Evolutionary conservation across 2,888 invertebrate genomes (phyloP).

Genomic region (Cylloceria caligata): DNA sequence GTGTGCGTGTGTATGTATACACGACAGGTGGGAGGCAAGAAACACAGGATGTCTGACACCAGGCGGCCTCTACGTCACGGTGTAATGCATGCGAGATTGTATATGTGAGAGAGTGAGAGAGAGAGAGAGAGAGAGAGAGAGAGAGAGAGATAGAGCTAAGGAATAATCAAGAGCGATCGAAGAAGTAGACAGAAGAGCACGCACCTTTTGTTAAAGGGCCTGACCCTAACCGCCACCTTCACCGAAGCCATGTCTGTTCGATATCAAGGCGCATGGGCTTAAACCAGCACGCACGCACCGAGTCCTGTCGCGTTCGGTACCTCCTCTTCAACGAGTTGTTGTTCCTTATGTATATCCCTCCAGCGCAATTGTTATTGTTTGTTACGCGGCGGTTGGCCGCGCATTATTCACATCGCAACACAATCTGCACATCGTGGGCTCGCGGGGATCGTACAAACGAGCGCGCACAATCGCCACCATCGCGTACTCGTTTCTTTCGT

Average conservation of each 20-base stretch:
- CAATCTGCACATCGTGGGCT: conserved; percentile 56
- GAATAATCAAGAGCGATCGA: neutral
- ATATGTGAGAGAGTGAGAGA: neutral
- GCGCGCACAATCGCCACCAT: conserved; percentile 60
- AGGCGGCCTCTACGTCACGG: conserved; percentile 45
- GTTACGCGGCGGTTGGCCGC: conserved; percentile 52
- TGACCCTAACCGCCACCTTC: conserved; percentile 95
- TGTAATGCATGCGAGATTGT: neutral
- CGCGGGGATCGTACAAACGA: conserved; percentile 57
- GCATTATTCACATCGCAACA: conserved; percentile 52
- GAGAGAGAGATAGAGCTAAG: conserved; percentile 1
- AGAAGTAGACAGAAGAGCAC: conserved; percentile 31
- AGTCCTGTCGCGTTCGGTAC: neutral
- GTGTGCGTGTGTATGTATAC: conserved; percentile 10
- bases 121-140: conserved; percentile 2
- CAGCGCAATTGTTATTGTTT: conserved; percentile 33
- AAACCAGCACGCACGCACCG: conserved; percentile 40
- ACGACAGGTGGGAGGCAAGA: conserved; percentile 62
- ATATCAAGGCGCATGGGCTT: conserved; percentile 75
- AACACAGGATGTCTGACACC: conserved; percentile 53
- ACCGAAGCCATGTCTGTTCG: conserved; percentile 91
- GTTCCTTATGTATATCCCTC: conserved; percentile 23
- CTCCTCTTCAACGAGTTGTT: conserved; percentile 21
- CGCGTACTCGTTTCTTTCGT: conserved; percentile 44
- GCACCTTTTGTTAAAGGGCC: conserved; percentile 95